Evolutionary conservation across 2,797 vertebrate species (phyloP).

Genomic region (Champsocephalus esox): DNA sequence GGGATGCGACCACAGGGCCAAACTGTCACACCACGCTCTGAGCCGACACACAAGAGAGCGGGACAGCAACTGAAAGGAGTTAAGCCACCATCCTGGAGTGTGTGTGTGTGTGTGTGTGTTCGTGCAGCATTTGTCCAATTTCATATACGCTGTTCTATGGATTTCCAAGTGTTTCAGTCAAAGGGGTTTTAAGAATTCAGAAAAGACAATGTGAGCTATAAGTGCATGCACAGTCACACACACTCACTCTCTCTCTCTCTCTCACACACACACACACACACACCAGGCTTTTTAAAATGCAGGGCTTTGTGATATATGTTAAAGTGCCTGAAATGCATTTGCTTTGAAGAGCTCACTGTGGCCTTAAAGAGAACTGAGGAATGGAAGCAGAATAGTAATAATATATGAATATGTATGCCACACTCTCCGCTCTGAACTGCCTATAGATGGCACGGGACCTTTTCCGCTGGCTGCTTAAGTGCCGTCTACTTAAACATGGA

Average conservation of each 20-base stretch:
- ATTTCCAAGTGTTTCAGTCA: conserved; percentile 51
- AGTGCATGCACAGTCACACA: background rate
- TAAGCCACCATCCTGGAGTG: conserved; percentile 56
- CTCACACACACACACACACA: conserved; percentile 12
- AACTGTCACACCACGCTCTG: conserved; percentile 56
- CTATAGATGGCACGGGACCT: conserved; percentile 63
- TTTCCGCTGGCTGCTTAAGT: conserved; percentile 38
- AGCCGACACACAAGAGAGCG: conserved; percentile 45
- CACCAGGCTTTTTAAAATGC: conserved; percentile 52
- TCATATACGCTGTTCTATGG: conserved; percentile 44
- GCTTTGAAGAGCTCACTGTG: conserved; percentile 72
- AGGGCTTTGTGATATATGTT: conserved; percentile 65
- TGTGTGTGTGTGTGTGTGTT: conserved; percentile 5
- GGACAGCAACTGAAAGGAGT: conserved; percentile 49
- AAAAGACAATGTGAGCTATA: conserved; percentile 52
- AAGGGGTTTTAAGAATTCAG: conserved; percentile 45
- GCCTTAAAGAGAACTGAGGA: conserved; percentile 68
- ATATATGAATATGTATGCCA: conserved; percentile 76
- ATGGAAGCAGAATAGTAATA: conserved; percentile 66
- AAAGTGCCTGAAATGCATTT: conserved; percentile 66
- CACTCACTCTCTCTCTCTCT: conserved; percentile 9
- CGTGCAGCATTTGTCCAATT: conserved; percentile 16
- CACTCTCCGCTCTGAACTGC: conserved; percentile 49
- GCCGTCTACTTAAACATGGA: conserved; percentile 14
- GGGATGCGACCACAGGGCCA: conserved; percentile 51